Conservation (phyloP, 2,888 invertebrate genomes). For the Rotaria magnacalcarata region DNA sequence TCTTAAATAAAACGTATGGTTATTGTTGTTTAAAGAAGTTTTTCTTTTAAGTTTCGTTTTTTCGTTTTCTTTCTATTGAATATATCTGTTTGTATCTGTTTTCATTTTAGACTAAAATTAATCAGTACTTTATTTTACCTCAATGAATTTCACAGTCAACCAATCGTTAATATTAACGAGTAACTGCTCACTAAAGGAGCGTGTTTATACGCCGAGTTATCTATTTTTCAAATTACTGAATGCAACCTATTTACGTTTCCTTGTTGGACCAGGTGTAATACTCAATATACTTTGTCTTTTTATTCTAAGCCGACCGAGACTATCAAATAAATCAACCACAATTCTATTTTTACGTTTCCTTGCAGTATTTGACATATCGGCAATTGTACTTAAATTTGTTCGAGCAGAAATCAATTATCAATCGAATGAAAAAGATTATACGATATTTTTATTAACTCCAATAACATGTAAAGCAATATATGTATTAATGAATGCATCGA, state of each 20-base stretch:
- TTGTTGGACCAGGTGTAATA: neutral
- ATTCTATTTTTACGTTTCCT: neutral
- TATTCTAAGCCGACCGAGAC: neutral
- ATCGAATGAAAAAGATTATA: neutral
- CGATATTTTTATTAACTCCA: conserved; percentile 1
- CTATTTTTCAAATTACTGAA: neutral
- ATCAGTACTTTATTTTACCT: neutral
- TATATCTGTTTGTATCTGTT: neutral
- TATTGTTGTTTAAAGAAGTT: no score
- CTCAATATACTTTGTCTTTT: neutral
- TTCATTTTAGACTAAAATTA: neutral
- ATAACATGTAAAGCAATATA: neutral
- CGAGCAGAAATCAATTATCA: conserved; percentile 19
- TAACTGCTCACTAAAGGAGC: neutral
- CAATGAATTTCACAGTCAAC: neutral
- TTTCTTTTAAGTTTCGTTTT: neutral
- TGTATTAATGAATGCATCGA: neutral
- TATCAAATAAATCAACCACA: conserved; percentile 21
- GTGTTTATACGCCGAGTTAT: neutral
- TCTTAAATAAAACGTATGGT: no score
- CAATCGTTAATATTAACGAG: neutral
- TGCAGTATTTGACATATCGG: neutral
- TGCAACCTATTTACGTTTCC: conserved; percentile 26
- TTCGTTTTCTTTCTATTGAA: no score
- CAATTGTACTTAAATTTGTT: neutral